phyloP scores from a whole-genome alignment of 2,797 vertebrate genomes.

The Taeniopygia guttata region DNA sequence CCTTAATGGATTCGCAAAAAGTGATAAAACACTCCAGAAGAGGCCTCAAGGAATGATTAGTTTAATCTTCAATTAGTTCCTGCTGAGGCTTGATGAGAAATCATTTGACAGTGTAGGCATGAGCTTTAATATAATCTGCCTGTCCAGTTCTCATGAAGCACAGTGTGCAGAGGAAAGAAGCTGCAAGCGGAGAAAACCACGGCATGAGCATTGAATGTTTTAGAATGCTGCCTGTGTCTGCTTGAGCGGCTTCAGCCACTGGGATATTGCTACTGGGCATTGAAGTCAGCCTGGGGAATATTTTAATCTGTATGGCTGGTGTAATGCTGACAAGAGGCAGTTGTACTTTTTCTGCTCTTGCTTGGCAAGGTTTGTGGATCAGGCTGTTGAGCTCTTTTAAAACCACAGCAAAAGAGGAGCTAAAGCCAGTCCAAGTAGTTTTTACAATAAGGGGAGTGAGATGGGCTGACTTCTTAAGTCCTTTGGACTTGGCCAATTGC shows the following conservation, averaged over 20 bases:
- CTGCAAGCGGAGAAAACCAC: neutral
- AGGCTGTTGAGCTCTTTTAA: neutral
- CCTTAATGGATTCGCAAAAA: neutral
- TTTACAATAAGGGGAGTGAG: neutral
- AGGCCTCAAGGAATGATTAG: constrained; percentile 44
- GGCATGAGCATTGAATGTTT: neutral
- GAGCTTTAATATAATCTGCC: constrained; percentile 1
- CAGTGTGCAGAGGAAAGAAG: neutral
- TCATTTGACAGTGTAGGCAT: constrained; percentile 16
- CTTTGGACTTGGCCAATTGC: neutral
- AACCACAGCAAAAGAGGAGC: neutral
- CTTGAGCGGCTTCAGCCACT: neutral
- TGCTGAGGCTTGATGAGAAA: constrained; percentile 47
- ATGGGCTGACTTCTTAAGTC: neutral
- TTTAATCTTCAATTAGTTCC: constrained; percentile 59
- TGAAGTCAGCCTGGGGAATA: neutral
- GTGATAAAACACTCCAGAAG: neutral
- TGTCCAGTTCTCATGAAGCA: neutral
- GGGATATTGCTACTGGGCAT: neutral
- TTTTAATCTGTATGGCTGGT: neutral
- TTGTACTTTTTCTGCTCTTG: neutral
- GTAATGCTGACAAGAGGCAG: neutral
- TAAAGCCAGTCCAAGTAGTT: neutral
- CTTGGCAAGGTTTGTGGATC: neutral
- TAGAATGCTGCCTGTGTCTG: neutral